Conservation (phyloP, 2,888 invertebrate genomes). For the Thymelicus lineola region DNA sequence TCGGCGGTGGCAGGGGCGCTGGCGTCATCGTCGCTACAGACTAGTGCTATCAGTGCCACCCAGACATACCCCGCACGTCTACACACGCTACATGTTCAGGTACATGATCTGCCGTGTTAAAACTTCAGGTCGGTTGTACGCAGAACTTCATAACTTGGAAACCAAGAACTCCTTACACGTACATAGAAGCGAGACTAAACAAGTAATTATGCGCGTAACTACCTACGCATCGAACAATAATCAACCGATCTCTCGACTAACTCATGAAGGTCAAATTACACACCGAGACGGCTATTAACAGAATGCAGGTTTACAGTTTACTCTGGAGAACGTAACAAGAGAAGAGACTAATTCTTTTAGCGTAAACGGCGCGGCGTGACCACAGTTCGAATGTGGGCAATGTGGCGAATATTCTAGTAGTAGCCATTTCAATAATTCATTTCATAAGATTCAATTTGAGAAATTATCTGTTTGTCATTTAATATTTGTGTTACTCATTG, state of each 20-base stretch:
- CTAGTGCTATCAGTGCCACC: constrained; percentile 27
- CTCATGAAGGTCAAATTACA: constrained; percentile 32
- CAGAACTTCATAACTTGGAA: constrained; percentile 50
- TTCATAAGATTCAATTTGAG: constrained; percentile 41
- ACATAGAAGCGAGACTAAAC: constrained; percentile 62
- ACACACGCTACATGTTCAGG: constrained; percentile 45
- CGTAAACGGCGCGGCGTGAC: background rate
- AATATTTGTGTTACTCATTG: too few species aligned
- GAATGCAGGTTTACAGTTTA: constrained; percentile 20
- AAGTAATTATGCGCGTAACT: constrained; percentile 45
- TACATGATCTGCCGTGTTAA: constrained; percentile 46
- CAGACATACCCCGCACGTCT: constrained; percentile 57
- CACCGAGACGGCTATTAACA: constrained; percentile 28
- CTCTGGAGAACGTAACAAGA: constrained; percentile 21
- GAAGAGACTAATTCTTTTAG: constrained; percentile 10
- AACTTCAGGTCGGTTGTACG: constrained; percentile 52
- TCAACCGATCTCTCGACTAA: constrained; percentile 21
- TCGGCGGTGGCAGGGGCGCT: constrained; percentile 60
- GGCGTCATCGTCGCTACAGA: constrained; percentile 62
- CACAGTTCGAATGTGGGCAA: too few species aligned
- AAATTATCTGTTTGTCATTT: too few species aligned
- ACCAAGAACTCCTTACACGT: constrained; percentile 43
- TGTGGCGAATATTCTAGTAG: constrained; percentile 43
- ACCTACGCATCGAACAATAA: constrained; percentile 36
- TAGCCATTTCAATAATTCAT: constrained; percentile 38